phyloP scores from a whole-genome alignment of 2,113 vertebrate species.

The Bettongia penicillata region DNA sequence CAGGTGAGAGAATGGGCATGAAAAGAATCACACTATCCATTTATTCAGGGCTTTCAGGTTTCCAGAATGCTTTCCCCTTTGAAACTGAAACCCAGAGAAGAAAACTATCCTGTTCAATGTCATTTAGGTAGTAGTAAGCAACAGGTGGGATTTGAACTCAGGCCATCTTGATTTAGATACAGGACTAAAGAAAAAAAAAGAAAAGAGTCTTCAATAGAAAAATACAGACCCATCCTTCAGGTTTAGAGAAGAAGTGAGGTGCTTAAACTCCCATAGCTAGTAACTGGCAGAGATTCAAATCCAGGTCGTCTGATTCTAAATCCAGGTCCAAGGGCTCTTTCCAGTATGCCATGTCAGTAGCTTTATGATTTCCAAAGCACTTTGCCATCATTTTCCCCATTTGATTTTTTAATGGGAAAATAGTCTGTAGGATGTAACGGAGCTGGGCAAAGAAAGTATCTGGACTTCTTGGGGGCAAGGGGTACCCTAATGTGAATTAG shows the following conservation, averaged over 20 bases:
- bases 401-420: background rate
- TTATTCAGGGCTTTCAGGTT: background rate
- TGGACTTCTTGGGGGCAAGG: background rate
- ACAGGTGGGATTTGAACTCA: background rate
- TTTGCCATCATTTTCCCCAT: background rate
- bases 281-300: background rate
- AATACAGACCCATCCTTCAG: background rate
- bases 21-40: background rate
- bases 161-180: background rate
- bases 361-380: background rate
- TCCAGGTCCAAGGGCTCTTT: background rate
- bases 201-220: background rate
- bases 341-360: background rate
- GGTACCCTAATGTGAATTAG: background rate
- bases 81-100: background rate
- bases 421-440: background rate
- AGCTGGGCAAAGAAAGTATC: background rate
- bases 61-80: background rate
- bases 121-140: background rate
- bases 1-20: background rate
- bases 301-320: too few relatives aligned
- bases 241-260: background rate
- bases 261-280: background rate
- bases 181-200: background rate
- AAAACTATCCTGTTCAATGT: background rate